These are phyloP conservation scores for Tetragonula clypearis DNA, from an alignment of 1,140 invertebrate species.

Conservation along the genomic window DNA sequence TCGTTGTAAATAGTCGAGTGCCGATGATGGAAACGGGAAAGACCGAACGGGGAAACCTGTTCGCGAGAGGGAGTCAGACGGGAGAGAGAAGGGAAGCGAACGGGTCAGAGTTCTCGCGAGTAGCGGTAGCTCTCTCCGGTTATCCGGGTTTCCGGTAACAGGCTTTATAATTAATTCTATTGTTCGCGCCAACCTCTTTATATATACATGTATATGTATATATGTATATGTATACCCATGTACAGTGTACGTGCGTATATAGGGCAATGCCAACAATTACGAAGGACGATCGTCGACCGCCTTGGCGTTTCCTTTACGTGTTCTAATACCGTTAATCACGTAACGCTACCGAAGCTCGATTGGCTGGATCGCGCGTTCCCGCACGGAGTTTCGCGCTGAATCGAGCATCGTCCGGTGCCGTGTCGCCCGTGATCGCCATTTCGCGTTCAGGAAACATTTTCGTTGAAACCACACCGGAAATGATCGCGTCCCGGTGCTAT, in stretches of 20 bases:
- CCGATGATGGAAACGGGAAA: slow-evolving; percentile 5
- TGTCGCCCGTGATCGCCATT: slow-evolving; percentile 11
- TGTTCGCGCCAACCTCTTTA: slow-evolving; percentile 64
- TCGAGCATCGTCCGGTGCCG: not conserved
- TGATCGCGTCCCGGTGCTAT: slow-evolving; percentile 28
- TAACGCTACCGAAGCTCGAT: slow-evolving; percentile 5
- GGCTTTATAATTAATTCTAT: slow-evolving; percentile 79
- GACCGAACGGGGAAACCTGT: not conserved
- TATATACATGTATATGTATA: not conserved
- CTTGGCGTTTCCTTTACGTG: slow-evolving; percentile 63
- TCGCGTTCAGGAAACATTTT: slow-evolving; percentile 36
- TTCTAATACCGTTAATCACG: slow-evolving; percentile 64
- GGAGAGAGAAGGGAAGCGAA: no score
- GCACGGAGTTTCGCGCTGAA: not conserved
- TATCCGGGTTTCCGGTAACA: slow-evolving; percentile 63
- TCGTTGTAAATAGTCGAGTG: not conserved
- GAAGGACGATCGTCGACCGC: slow-evolving; percentile 56
- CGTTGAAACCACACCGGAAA: slow-evolving; percentile 36
- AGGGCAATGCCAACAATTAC: slow-evolving; percentile 65
- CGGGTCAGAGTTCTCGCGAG: slow-evolving; percentile 66
- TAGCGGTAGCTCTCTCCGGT: slow-evolving; percentile 68
- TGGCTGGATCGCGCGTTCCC: not conserved
- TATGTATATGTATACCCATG: not conserved
- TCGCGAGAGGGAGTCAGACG: not conserved
- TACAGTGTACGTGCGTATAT: slow-evolving; percentile 8